phyloP scores from a whole-genome alignment of 2,797 vertebrate genomes.

The Cyclopterus lumpus region DNA sequence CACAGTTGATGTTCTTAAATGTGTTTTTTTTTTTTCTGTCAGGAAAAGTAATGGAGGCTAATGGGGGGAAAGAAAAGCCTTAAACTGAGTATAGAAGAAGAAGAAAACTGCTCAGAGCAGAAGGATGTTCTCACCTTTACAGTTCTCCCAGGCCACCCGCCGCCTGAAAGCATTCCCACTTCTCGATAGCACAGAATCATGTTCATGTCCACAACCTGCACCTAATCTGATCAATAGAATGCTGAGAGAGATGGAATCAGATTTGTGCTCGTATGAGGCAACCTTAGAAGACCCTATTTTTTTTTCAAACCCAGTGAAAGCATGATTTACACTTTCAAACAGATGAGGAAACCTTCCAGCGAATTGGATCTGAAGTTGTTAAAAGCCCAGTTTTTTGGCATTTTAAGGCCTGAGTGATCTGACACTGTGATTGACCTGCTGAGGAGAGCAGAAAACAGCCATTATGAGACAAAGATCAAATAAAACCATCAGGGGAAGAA shows the following conservation, averaged over 20 bases:
- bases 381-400: slow-evolving; percentile 47
- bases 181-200: slow-evolving; percentile 28
- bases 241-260: slow-evolving; percentile 42
- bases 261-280: slow-evolving; percentile 29
- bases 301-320: slow-evolving; percentile 42
- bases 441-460: slow-evolving; percentile 13
- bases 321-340: slow-evolving; percentile 39
- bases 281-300: slow-evolving; percentile 16
- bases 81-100: slow-evolving; percentile 28
- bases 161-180: slow-evolving; percentile 31
- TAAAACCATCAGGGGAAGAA: slow-evolving; percentile 28
- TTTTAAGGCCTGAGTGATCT: slow-evolving; percentile 23
- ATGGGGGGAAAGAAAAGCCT: slow-evolving; percentile 21
- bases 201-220: slow-evolving; percentile 14
- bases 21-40: slow-evolving; percentile 47
- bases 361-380: slow-evolving; percentile 36
- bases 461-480: slow-evolving; percentile 53
- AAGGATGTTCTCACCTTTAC: slow-evolving; percentile 42
- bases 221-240: slow-evolving; percentile 52
- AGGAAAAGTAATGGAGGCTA: slow-evolving; percentile 48
- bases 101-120: slow-evolving; percentile 19
- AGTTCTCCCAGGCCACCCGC: slow-evolving; percentile 7
- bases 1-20: slow-evolving; percentile 45
- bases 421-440: slow-evolving; percentile 30
- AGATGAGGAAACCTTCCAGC: slow-evolving; percentile 27